phyloP scores from a whole-genome alignment of 2,888 invertebrate species.

The Sesamia inferens region DNA sequence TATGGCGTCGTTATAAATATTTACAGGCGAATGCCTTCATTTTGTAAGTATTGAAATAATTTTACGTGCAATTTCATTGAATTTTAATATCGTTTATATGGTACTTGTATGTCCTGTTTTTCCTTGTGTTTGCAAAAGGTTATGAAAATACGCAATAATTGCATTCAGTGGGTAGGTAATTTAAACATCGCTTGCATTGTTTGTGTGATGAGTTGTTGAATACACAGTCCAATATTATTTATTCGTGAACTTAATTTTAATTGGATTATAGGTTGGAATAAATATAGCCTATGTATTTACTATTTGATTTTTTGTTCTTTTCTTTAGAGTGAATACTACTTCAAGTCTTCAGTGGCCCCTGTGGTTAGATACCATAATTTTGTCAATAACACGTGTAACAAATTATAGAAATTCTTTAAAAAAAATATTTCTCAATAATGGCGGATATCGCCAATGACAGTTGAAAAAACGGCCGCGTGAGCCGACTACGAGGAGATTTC shows the following conservation, averaged over 20 bases:
- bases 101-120: slow-evolving; percentile 29
- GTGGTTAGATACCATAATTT: too few relatives aligned
- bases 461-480: too few relatives aligned
- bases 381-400: too few relatives aligned
- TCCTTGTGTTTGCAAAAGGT: slow-evolving; percentile 35
- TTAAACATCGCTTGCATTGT: slow-evolving; percentile 29
- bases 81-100: slow-evolving; percentile 34
- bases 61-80: slow-evolving; percentile 39
- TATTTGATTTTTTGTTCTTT: too few relatives aligned
- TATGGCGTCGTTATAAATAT: slow-evolving; percentile 55
- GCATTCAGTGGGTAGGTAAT: slow-evolving; percentile 31
- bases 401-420: too few relatives aligned
- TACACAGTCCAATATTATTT: neutral
- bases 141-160: slow-evolving; percentile 43
- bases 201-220: slow-evolving; percentile 22
- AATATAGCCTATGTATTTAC: neutral
- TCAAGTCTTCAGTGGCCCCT: too few relatives aligned
- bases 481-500: too few relatives aligned
- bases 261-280: neutral
- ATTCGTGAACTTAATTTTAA: slow-evolving; percentile 2
- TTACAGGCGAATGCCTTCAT: slow-evolving; percentile 39
- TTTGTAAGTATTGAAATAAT: slow-evolving; percentile 44
- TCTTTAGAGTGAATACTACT: too few relatives aligned
- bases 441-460: too few relatives aligned
- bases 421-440: too few relatives aligned